Evolutionary conservation across 2,113 vertebrate genomes (phyloP), one percentile per base, ranked within the genome.

Genomic region (Neopipo cinnamomea): DNA sequence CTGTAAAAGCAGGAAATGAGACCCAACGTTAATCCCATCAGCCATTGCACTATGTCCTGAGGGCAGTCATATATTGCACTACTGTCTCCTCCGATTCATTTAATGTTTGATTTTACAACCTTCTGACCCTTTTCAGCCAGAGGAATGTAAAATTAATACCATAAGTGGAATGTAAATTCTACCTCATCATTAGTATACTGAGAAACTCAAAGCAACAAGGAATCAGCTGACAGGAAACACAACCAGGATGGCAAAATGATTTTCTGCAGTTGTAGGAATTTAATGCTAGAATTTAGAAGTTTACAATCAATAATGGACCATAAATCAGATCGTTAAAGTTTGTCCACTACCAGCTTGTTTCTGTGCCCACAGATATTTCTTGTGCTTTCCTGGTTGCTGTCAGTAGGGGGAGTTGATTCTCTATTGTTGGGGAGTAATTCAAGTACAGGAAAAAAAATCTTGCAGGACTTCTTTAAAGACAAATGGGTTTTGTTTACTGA

Each of bases 391-490:
- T 95, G 75, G 65, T 77, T 97, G 95, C 90, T 96, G 98, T 98
- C 99, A 98, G 98, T 97, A 99, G 99, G 98, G 99, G 99, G 99
- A 99, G 99, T 98, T 98, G 97, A 99, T 98, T 98, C 98, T 98
- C 99, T 99, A 98, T 98, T 98, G 98, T 98, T 99, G 97, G 96
- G 73, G 95, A 94, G 63, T 14, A 49, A 81, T 63, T 93, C 90
- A 46, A 74, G 58, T 82, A 84, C 44, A 66, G 87, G 87, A 31
- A 23, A 93, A 95, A 50, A 92, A 80, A 21, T 42, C 53, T 91
- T 77, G 28, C 24, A 88, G 74, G 89, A 93, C 85, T 95, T 85
- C 68, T 71, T 86, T 52, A 58, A 92, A 91, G 50, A 74, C 52
- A 55, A 87, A 42, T 77, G 22, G 25, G 27, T 37, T 83, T 84